phyloP scores from a whole-genome alignment of 2,888 invertebrate species.

The Watsonalla binaria region DNA sequence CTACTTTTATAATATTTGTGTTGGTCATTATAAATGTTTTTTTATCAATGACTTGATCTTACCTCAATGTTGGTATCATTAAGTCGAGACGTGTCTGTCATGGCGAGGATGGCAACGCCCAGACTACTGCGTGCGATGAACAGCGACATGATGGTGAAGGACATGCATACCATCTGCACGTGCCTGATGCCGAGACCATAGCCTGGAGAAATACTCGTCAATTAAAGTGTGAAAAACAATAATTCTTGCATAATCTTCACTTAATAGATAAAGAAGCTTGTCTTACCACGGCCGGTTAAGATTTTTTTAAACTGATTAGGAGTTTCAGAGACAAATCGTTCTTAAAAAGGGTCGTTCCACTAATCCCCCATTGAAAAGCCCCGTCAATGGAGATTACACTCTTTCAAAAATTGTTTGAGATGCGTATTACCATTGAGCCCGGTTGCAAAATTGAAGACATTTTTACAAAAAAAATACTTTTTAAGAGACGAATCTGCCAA shows the following conservation, averaged over 20 bases:
- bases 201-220: conserved; percentile 28
- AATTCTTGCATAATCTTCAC: neutral
- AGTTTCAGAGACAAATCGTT: too few relatives aligned
- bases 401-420: too few relatives aligned
- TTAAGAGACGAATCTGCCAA: too few relatives aligned
- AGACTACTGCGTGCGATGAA: conserved; percentile 81
- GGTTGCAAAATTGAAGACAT: too few relatives aligned
- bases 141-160: conserved; percentile 77
- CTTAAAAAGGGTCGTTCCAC: too few relatives aligned
- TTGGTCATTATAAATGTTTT: neutral
- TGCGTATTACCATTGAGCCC: too few relatives aligned
- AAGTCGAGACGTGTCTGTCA: conserved; percentile 77
- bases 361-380: too few relatives aligned
- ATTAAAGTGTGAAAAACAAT: too few relatives aligned
- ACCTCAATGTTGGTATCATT: conserved; percentile 43
- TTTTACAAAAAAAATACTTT: too few relatives aligned
- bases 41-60: conserved; percentile 4
- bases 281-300: neutral
- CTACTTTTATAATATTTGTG: neutral
- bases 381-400: too few relatives aligned
- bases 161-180: conserved; percentile 80
- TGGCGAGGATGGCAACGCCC: conserved; percentile 85
- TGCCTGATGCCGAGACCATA: conserved; percentile 80
- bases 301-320: too few relatives aligned
- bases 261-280: neutral